Evolutionary conservation across 2,113 vertebrate species (phyloP), one percentile per base, ranked within the genome.

Genomic region (Corynorhinus townsendii): DNA sequence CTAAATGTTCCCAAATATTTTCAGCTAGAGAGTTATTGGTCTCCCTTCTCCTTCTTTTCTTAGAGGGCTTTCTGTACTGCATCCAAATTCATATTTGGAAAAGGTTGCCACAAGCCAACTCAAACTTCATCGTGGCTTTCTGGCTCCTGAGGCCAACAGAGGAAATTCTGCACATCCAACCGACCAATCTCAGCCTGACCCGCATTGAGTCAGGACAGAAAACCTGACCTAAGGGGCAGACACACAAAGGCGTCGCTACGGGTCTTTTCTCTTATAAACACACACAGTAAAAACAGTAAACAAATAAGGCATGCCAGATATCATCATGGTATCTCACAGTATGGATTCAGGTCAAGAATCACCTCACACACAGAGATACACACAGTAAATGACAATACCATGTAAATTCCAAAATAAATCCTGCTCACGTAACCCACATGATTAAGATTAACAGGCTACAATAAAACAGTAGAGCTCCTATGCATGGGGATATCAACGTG

Each of bases 51-150:
- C 59, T 91, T n/a, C 81, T 92, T 59, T 80, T 90, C 96, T 96
- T 89, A 43, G 84, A 95, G 52, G 40, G 59, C 47, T 47, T 71
- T 92, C 92, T 91, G 94, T 91, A 87, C 79, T 47, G 49, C 35
- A 95, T 93, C 96, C 95, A 97, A 90, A 96, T 35, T 82, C 84
- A 49, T 96, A 96, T 97, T 96, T 97, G 96, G 93, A 97, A 98
- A 97, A 95, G 68, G 91, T 81, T 85, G 94, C 91, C 85, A 52
- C 49, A 79, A 97, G 90, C 75, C 94, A 97, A 98, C 95, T 96
- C 86, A 98, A 97, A 97, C 93, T 94, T 96, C 45, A 17, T n/a
- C 64, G 30, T 94, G 95, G 92, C 92, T 95, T 86, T 93, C 96
- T 94, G 95, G 94, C 96, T 96, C 92, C 82, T 28, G 30, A 43